Conservation (phyloP, 2,888 invertebrate species). For the Tachina grossa region DNA sequence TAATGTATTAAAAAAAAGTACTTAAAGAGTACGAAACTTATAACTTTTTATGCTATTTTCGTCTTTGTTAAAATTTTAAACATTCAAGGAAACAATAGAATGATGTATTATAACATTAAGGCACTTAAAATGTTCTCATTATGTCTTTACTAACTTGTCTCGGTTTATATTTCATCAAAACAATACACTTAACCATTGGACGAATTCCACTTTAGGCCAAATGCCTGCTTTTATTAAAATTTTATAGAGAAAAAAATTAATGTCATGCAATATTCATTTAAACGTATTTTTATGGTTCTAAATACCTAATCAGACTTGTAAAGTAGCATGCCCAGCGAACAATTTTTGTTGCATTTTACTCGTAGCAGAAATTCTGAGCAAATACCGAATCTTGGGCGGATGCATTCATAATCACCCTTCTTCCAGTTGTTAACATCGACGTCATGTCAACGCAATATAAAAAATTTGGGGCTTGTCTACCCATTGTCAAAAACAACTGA, state of each 20-base stretch:
- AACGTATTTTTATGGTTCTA: background rate
- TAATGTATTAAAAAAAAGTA: background rate
- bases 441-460: no score
- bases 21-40: background rate
- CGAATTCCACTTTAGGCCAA: constrained; percentile 18
- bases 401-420: no score
- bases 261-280: background rate
- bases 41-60: background rate
- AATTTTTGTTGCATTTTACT: no score
- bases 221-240: constrained; percentile 16
- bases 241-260: background rate
- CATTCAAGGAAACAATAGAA: background rate
- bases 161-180: constrained; percentile 12
- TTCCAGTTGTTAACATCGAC: no score
- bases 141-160: constrained; percentile 12
- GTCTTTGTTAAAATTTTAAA: background rate
- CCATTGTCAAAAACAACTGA: no score
- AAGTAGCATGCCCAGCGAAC: no score
- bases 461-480: no score
- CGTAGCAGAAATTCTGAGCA: no score
- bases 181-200: constrained; percentile 6
- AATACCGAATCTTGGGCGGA: no score
- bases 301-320: background rate
- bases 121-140: background rate
- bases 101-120: background rate